These are phyloP conservation scores for Tauraco hartlaubi DNA, from an alignment of 2,797 vertebrate species.

Conservation along the genomic window DNA sequence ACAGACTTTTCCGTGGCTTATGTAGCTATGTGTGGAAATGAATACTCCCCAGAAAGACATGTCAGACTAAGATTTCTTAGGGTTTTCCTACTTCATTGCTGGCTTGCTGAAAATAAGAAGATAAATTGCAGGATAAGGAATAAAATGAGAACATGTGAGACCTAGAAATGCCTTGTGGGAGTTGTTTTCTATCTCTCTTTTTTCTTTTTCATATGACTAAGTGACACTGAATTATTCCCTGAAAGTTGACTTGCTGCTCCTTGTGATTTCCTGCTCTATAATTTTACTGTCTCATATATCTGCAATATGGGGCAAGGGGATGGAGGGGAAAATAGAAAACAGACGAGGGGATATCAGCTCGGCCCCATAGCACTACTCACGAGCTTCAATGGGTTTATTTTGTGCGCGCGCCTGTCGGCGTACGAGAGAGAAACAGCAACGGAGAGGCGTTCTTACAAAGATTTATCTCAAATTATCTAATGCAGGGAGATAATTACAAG, in stretches of 20 bases:
- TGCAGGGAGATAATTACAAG: constrained; percentile 25
- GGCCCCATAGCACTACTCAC: background rate
- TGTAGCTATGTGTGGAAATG: background rate
- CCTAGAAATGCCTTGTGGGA: constrained; percentile 7
- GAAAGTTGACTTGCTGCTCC: background rate
- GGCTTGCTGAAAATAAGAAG: constrained; percentile 24
- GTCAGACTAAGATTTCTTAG: background rate
- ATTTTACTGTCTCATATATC: background rate
- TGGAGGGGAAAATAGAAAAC: constrained; percentile 22
- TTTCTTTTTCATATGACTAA: background rate
- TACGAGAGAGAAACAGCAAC: background rate
- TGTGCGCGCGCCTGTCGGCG: background rate
- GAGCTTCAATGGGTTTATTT: background rate
- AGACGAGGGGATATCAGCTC: constrained; percentile 11
- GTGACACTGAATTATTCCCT: constrained; percentile 19
- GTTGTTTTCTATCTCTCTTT: background rate
- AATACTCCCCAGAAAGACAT: constrained; percentile 32
- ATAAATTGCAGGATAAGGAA: constrained; percentile 35
- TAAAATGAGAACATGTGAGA: constrained; percentile 14
- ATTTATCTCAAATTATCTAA: background rate
- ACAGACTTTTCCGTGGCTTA: constrained; percentile 28
- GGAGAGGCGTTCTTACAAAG: background rate
- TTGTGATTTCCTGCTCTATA: constrained; percentile 19
- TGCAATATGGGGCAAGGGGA: background rate
- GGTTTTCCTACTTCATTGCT: background rate